Percentiles rank a stretch among this genome's conserved stretches.
Conservation (phyloP, 2,113 vertebrate genomes). For the Bostrychus sinensis region DNA sequence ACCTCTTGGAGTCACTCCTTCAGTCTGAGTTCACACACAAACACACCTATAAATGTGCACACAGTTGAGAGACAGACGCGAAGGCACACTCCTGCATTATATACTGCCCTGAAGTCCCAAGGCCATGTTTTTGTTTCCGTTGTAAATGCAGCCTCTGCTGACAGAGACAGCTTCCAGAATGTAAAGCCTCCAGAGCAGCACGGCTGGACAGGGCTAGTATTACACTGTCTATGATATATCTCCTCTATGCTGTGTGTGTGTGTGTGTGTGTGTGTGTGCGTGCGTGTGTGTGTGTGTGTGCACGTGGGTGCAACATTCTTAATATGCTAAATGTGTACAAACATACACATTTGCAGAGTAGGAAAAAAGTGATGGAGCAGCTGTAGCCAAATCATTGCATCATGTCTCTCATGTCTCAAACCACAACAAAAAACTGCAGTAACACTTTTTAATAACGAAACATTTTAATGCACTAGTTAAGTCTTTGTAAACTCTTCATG, state of each 20-base stretch:
- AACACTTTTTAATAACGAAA: no score
- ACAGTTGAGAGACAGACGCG: constrained; percentile 22
- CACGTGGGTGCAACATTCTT: constrained; percentile 8
- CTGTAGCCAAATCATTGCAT: not conserved
- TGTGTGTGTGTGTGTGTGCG: constrained; percentile 4
- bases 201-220: constrained; percentile 22
- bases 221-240: constrained; percentile 29
- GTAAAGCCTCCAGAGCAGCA: constrained; percentile 53
- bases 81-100: constrained; percentile 41
- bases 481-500: no score
- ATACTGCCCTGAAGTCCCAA: constrained; percentile 59
- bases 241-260: constrained; percentile 14
- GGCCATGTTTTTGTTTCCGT: constrained; percentile 72
- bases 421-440: no score
- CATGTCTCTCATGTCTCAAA: not conserved
- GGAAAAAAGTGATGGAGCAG: not conserved
- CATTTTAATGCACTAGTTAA: no score
- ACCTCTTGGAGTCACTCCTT: constrained; percentile 25
- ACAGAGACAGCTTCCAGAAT: constrained; percentile 54
- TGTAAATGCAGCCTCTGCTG: constrained; percentile 64
- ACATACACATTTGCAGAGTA: constrained; percentile 1
- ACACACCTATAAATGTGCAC: constrained; percentile 36
- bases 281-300: constrained; percentile 13
- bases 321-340: constrained; percentile 11
- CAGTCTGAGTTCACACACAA: constrained; percentile 19